A percentile compares a stretch with the other conserved stretches of the same genome.
These are phyloP conservation scores for Hydractinia symbiolongicarpus DNA, from an alignment of 30 jellyfish, hydroid and myxozoan species.

Conservation along the genomic window DNA sequence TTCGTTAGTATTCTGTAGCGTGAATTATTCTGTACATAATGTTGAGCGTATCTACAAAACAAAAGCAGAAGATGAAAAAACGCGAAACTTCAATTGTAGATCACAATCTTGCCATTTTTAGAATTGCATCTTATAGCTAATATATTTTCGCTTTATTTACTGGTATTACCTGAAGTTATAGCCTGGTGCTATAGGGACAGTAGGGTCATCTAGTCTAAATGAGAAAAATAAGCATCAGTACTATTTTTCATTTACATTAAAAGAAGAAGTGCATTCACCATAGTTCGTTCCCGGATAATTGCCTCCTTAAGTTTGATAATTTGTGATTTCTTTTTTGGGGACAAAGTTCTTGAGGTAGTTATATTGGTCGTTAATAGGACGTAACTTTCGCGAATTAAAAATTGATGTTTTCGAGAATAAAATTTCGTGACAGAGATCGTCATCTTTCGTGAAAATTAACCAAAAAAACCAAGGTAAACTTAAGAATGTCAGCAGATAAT, in stretches of 20 bases:
- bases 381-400: no score
- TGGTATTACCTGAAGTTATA: conserved; percentile 72
- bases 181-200: conserved; percentile 90
- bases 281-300: no score
- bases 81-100: background rate
- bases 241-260: background rate
- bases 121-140: background rate
- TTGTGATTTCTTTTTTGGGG: no score
- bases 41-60: conserved; percentile 56
- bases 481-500: no score
- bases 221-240: background rate
- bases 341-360: no score
- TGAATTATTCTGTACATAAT: conserved; percentile 41
- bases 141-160: background rate
- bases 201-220: conserved; percentile 79
- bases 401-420: no score
- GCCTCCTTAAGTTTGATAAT: no score
- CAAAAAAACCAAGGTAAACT: no score
- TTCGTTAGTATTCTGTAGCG: conserved; percentile 69
- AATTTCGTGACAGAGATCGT: no score
- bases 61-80: background rate
- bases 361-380: no score
- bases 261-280: background rate
- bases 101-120: no score
- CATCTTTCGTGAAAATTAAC: no score